Percentiles rank a stretch among this genome's conserved stretches.
Evolutionary conservation across 2,113 vertebrate species (phyloP).

Genomic region (Gambusia holbrooki): DNA sequence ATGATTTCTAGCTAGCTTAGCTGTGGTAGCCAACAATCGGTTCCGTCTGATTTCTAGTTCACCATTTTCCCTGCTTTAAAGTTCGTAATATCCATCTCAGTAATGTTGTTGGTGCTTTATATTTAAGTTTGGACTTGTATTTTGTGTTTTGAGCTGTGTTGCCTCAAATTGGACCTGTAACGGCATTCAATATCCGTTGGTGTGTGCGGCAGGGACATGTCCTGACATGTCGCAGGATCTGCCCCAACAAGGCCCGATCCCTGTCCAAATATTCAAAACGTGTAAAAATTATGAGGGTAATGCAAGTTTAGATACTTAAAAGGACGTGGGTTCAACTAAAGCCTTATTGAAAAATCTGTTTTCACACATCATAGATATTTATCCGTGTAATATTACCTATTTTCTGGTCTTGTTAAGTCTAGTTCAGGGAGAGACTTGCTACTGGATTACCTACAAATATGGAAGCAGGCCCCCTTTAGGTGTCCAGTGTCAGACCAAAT

Average conservation of each 20-base stretch:
- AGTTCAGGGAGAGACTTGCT: not conserved
- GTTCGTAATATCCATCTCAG: rapidly evolving
- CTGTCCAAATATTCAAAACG: not conserved
- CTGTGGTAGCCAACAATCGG: conserved; percentile 14
- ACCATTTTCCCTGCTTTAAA: not conserved
- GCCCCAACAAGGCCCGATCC: conserved; percentile 16
- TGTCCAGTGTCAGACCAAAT: not conserved
- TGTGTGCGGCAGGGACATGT: conserved; percentile 63
- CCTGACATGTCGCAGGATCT: conserved; percentile 58
- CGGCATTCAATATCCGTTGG: conserved; percentile 10
- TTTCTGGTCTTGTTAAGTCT: not conserved
- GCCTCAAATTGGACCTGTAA: not conserved
- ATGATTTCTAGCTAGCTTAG: conserved; percentile 37
- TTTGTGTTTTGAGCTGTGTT: not conserved
- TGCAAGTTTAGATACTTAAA: not conserved
- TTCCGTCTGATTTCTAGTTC: not conserved
- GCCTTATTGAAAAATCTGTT: not conserved
- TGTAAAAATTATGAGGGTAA: not conserved
- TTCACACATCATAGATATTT: not conserved
- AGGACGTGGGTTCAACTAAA: not conserved
- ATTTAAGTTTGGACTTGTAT: not conserved
- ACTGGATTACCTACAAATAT: conserved; percentile 34
- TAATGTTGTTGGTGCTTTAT: rapidly evolving
- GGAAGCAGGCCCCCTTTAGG: conserved; percentile 8
- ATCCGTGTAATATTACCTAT: not conserved